These are phyloP conservation scores for Neotoma lepida DNA, from an alignment of 2,113 vertebrate genomes.

Conservation along the genomic window DNA sequence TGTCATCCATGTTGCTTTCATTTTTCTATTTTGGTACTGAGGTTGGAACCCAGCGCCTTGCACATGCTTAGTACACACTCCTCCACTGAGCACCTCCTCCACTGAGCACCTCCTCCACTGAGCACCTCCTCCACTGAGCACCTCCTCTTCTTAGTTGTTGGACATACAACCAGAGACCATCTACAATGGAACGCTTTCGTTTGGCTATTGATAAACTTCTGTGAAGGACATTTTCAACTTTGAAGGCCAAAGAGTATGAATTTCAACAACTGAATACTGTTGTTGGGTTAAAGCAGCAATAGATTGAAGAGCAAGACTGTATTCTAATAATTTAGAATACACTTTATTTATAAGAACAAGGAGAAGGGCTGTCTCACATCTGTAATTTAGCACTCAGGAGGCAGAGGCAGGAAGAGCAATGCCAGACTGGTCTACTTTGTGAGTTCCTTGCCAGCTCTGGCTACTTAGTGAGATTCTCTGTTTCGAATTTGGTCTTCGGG, in stretches of 20 bases:
- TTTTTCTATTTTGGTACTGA: not conserved
- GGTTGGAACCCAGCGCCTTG: not conserved
- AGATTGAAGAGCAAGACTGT: not conserved
- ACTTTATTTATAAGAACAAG: slow-evolving; percentile 44
- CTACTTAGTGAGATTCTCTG: not conserved
- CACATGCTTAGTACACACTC: not conserved
- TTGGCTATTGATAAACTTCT: not conserved
- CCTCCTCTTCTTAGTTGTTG: not conserved
- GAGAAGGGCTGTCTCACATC: not conserved
- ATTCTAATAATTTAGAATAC: not conserved
- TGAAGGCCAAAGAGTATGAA: not conserved
- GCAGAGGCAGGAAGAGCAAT: not conserved
- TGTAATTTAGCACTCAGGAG: not conserved
- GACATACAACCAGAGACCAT: not conserved
- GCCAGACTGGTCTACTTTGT: not conserved
- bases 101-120: too few species aligned
- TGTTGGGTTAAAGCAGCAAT: rapidly evolving
- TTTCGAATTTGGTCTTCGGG: not conserved
- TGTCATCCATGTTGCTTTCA: not conserved
- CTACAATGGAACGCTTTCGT: not conserved
- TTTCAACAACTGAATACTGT: not conserved
- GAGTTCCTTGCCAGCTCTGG: too few species aligned
- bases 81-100: too few species aligned
- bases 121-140: not conserved
- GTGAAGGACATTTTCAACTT: not conserved